Conservation (phyloP, 2,888 invertebrate species). For the Cerceris ruficornis region DNA sequence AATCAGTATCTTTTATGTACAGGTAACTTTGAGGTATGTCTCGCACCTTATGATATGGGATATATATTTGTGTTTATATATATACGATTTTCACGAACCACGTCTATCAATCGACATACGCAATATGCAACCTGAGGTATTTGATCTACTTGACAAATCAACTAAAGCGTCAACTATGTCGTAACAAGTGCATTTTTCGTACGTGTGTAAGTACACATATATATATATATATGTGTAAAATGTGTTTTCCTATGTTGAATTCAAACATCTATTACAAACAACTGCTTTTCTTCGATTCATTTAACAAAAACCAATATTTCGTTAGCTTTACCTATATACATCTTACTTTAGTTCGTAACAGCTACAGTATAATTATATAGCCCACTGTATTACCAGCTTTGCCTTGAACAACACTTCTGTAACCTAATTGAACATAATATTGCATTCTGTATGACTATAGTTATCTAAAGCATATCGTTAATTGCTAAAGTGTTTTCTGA, state of each 20-base stretch:
- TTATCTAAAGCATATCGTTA: slow-evolving; percentile 31
- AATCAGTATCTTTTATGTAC: slow-evolving; percentile 59
- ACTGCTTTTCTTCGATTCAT: slow-evolving; percentile 25
- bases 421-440: slow-evolving; percentile 22
- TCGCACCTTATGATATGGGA: slow-evolving; percentile 73
- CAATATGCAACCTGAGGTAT: slow-evolving; percentile 62
- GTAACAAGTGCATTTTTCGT: slow-evolving; percentile 68
- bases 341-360: slow-evolving; percentile 47
- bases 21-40: slow-evolving; percentile 70
- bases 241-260: slow-evolving; percentile 32
- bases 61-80: slow-evolving; percentile 30
- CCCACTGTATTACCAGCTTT: slow-evolving; percentile 40
- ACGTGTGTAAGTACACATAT: slow-evolving; percentile 51
- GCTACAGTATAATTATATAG: slow-evolving; percentile 50
- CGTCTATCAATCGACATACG: slow-evolving; percentile 54
- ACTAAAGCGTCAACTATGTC: slow-evolving; percentile 71
- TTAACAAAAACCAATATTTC: slow-evolving; percentile 31
- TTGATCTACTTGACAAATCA: slow-evolving; percentile 58
- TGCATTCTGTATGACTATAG: slow-evolving; percentile 24
- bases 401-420: slow-evolving; percentile 36
- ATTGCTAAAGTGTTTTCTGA: slow-evolving; percentile 25
- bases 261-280: slow-evolving; percentile 42
- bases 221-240: slow-evolving; percentile 31
- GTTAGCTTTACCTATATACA: slow-evolving; percentile 51
- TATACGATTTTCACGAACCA: slow-evolving; percentile 54